phyloP scores from a whole-genome alignment of 2,888 invertebrate genomes.

The Lumbricus terrestris region DNA sequence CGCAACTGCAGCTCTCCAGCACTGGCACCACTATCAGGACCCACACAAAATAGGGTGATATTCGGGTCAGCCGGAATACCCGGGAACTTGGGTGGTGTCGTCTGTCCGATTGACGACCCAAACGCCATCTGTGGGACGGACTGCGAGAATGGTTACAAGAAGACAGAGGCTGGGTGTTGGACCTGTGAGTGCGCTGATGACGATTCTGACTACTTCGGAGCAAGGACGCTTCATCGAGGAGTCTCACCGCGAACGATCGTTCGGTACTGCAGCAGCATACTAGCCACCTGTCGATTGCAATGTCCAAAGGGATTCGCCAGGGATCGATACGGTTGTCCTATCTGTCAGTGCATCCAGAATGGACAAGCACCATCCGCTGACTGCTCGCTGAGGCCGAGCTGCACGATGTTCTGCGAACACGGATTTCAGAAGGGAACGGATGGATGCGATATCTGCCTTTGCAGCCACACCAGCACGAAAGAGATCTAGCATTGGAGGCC shows the following conservation, averaged over 20 bases:
- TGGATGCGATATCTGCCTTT: conserved; percentile 13
- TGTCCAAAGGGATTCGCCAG: not conserved
- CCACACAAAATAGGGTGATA: not conserved
- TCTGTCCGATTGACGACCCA: not conserved
- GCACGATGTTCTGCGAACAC: not conserved
- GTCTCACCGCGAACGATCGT: too few relatives aligned
- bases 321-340: not conserved
- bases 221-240: not conserved
- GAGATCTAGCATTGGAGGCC: not conserved
- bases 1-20: not conserved
- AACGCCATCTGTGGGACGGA: not conserved
- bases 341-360: not conserved
- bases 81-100: not conserved
- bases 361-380: not conserved
- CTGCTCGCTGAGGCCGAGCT: not conserved
- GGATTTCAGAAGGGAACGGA: not conserved
- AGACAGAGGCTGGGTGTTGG: not conserved
- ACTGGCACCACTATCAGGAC: not conserved
- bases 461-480: conserved; percentile 13
- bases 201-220: not conserved
- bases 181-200: not conserved
- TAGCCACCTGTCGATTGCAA: not conserved
- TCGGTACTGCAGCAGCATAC: not conserved
- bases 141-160: not conserved
- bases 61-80: not conserved